Evolutionary conservation across 2,113 vertebrate genomes (phyloP), one percentile per base, ranked within the genome.

Genomic region (Scomber scombrus): DNA sequence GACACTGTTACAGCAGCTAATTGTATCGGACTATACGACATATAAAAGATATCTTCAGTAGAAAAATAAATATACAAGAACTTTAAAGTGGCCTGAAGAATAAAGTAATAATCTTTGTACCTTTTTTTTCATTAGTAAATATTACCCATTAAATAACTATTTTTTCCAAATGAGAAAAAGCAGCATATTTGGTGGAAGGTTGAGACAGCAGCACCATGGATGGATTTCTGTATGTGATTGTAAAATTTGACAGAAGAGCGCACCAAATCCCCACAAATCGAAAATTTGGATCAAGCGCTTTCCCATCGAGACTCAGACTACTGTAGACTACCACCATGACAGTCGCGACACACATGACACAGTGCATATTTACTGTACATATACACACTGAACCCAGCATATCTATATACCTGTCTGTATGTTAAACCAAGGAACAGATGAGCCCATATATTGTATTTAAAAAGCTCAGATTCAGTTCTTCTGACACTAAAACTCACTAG

Each of bases 141-240:
- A 78, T 82, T 76, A 82, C 16, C 71, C 77, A 73, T 91, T 81
- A 81, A 90, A 74, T 90, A 57, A 72, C 69, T 47, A 71, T 72
- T 71, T 60, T 26, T 72, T 76, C 75, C 74, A 79, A 82, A 78
- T 78, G 55, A 77, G 52, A 86, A 84, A 81, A 85, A 89, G 89
- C 91, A 92, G 89, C 91, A 84, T 67, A 81, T 84, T 81, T 87
- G 83, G 71, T 80, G 75, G 55, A 64, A 55, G 55, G 70, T 84
- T 60, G 80, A 83, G 64, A 77, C 81, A 79, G 81, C 89, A 89
- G 88, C 86, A 84, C 65, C 69, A 1, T 46, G 43, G 63, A 76
- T 61, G 50, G 34, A 55, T 57, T 47, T 84, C 11, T 73, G 60
- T 50, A 19, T 71, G 21, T 52, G 64, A 31, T 65, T 18, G 56